These are phyloP conservation scores for Melieria picta DNA, from an alignment of 2,888 invertebrate genomes.

Conservation along the genomic window DNA sequence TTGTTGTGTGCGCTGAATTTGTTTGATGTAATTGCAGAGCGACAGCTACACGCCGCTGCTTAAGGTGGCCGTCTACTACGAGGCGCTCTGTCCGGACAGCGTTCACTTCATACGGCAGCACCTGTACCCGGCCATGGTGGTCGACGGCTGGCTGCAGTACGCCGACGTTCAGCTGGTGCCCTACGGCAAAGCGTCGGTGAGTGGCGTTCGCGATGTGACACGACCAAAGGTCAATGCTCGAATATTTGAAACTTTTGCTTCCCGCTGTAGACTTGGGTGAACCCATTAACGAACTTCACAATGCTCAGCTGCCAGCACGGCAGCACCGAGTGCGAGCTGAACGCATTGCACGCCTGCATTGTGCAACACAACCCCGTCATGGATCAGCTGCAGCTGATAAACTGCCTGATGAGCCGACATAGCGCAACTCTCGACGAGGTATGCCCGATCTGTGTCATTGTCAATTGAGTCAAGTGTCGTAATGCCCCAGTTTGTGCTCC, in stretches of 20 bases:
- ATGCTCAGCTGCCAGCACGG: slow-evolving; percentile 61
- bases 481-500: not conserved
- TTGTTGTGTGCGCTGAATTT: too few relatives aligned
- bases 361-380: slow-evolving; percentile 53
- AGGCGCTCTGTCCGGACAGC: slow-evolving; percentile 63
- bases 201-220: slow-evolving; percentile 32
- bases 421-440: slow-evolving; percentile 47
- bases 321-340: slow-evolving; percentile 57
- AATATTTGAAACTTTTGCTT: slow-evolving; percentile 5
- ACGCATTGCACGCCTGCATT: slow-evolving; percentile 63
- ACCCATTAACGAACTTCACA: slow-evolving; percentile 47
- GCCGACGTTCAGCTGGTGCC: slow-evolving; percentile 60
- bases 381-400: slow-evolving; percentile 55
- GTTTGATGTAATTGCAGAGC: too few relatives aligned
- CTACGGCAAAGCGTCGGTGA: slow-evolving; percentile 62
- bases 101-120: slow-evolving; percentile 55
- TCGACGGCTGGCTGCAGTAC: slow-evolving; percentile 51
- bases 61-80: slow-evolving; percentile 60
- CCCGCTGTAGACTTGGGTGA: slow-evolving; percentile 42
- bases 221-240: not conserved
- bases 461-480: not conserved
- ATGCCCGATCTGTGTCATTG: not conserved
- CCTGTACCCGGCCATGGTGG: slow-evolving; percentile 51
- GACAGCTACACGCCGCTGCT: too few relatives aligned
- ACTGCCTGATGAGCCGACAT: slow-evolving; percentile 56